A percentile compares a stretch with the other conserved stretches of the same genome.
Evolutionary conservation across 2,113 vertebrate genomes (phyloP).

Genomic region (Sorex araneus): DNA sequence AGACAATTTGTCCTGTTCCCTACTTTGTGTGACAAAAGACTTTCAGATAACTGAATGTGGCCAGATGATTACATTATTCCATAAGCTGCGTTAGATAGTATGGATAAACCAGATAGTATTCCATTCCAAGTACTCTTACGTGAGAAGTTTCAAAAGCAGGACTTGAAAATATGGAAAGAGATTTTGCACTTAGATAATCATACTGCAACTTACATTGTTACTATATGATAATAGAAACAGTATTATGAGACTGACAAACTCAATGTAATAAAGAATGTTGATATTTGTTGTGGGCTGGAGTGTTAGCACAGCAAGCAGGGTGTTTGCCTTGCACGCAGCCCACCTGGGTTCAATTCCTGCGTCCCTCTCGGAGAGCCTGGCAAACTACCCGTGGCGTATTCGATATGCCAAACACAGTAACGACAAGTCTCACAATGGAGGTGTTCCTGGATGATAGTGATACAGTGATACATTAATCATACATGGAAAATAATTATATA

Average conservation of each 20-base stretch:
- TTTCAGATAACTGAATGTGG: not conserved
- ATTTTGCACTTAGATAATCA: slow-evolving; percentile 3
- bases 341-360: too few relatives aligned
- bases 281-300: too few relatives aligned
- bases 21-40: not conserved
- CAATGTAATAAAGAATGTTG: not conserved
- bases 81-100: not conserved
- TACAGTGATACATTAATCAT: not conserved
- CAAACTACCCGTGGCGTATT: too few relatives aligned
- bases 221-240: not conserved
- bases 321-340: too few relatives aligned
- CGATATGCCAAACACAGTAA: too few relatives aligned
- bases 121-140: not conserved
- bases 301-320: too few relatives aligned
- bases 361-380: too few relatives aligned
- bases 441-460: too few relatives aligned
- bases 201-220: not conserved
- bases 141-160: slow-evolving; percentile 31
- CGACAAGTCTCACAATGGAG: too few relatives aligned
- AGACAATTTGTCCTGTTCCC: not conserved
- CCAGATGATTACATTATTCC: not conserved
- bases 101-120: not conserved
- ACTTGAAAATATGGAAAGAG: slow-evolving; percentile 8
- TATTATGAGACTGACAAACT: not conserved
- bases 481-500: not conserved